Percentiles rank a stretch among this genome's conserved stretches.
Evolutionary conservation across 2,888 invertebrate genomes (phyloP).

Genomic region (Yponomeuta plumbellus): DNA sequence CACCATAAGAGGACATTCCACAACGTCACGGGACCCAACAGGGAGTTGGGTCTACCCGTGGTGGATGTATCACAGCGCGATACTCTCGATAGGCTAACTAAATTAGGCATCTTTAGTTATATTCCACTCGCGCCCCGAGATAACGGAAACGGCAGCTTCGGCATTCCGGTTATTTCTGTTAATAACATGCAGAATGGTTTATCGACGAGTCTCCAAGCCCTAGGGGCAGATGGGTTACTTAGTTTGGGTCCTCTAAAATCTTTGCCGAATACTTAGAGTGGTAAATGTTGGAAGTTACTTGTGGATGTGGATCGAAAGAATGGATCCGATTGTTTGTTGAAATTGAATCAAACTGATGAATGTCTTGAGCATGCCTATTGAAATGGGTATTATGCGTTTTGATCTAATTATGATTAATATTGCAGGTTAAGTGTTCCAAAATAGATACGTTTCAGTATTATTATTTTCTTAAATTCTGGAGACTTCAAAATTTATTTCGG

Average conservation of each 20-base stretch:
- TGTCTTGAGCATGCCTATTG: neutral
- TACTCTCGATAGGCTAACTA: slow-evolving; percentile 78
- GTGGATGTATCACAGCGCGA: slow-evolving; percentile 83
- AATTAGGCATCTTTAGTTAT: slow-evolving; percentile 83
- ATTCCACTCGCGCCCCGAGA: slow-evolving; percentile 82
- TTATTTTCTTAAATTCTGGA: neutral
- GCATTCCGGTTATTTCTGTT: slow-evolving; percentile 82
- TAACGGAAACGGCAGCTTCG: slow-evolving; percentile 79
- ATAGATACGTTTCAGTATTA: neutral
- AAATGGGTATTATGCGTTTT: no score
- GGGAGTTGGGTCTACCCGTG: slow-evolving; percentile 83
- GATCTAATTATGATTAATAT: no score
- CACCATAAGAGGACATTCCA: slow-evolving; percentile 73
- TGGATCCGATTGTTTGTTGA: neutral
- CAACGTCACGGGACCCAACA: slow-evolving; percentile 58
- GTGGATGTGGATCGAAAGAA: no score
- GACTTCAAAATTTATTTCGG: neutral
- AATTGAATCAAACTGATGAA: neutral
- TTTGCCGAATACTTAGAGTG: slow-evolving; percentile 59
- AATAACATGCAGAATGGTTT: slow-evolving; percentile 79
- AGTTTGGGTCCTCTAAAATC: slow-evolving; percentile 83
- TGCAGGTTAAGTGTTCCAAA: no score
- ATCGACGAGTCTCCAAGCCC: slow-evolving; percentile 74
- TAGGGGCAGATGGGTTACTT: slow-evolving; percentile 82
- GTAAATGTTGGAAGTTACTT: neutral